These are phyloP conservation scores for Thysanoteuthis rhombus DNA, from an alignment of 2,888 invertebrate genomes.

Conservation along the genomic window DNA sequence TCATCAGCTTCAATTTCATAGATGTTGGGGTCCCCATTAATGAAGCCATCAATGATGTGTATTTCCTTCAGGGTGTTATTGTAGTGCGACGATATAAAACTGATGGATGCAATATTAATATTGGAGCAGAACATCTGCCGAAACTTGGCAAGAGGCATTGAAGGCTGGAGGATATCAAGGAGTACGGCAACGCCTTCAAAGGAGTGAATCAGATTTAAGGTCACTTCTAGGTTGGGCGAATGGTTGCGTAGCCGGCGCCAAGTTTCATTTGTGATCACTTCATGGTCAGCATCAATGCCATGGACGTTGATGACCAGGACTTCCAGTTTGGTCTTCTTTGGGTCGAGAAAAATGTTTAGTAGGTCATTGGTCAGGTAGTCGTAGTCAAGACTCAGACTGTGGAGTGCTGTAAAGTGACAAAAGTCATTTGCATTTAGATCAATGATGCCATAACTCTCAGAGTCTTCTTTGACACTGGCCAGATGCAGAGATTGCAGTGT, in stretches of 20 bases:
- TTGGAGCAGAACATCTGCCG: conserved; percentile 80
- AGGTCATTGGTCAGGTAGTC: conserved; percentile 63
- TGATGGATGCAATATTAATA: conserved; percentile 73
- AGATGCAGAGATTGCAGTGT: conserved; percentile 76
- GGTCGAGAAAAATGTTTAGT: conserved; percentile 52
- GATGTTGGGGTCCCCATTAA: conserved; percentile 41
- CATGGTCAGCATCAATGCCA: conserved; percentile 75
- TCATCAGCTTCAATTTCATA: conserved; percentile 50
- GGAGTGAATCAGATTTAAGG: conserved; percentile 77
- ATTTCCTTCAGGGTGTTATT: conserved; percentile 71
- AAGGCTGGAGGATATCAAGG: conserved; percentile 75
- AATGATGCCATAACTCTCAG: conserved; percentile 74
- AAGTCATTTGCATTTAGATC: conserved; percentile 73
- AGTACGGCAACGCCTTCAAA: conserved; percentile 76
- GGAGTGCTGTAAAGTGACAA: conserved; percentile 73
- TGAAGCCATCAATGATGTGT: conserved; percentile 74
- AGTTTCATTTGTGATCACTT: conserved; percentile 74
- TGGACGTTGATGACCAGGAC: conserved; percentile 78
- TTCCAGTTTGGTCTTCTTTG: conserved; percentile 49
- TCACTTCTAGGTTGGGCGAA: conserved; percentile 73
- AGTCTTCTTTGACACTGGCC: conserved; percentile 80
- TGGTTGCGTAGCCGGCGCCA: conserved; percentile 74
- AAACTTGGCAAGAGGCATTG: conserved; percentile 80
- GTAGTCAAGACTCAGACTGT: conserved; percentile 72
- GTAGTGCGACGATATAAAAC: conserved; percentile 69